These are phyloP conservation scores for Lepidochrysops patricia DNA, from an alignment of 2,888 invertebrate genomes.

Conservation along the genomic window DNA sequence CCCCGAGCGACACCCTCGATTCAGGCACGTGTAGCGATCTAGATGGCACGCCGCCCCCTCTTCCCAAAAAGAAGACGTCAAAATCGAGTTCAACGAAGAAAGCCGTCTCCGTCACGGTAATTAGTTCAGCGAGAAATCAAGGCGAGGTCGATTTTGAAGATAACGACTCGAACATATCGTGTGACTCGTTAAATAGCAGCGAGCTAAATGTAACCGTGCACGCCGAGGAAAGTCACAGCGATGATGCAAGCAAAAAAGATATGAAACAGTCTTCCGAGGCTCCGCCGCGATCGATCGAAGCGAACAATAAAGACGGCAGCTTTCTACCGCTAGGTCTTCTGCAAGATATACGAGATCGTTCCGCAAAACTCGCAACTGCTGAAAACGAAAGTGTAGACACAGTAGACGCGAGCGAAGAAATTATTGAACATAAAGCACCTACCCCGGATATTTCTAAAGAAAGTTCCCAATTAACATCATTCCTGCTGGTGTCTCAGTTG, in stretches of 20 bases:
- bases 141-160: slow-evolving; percentile 81
- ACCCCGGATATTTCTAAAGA: slow-evolving; percentile 63
- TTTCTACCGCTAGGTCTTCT: slow-evolving; percentile 79
- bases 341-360: slow-evolving; percentile 80
- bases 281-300: slow-evolving; percentile 47
- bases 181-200: slow-evolving; percentile 85
- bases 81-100: slow-evolving; percentile 65
- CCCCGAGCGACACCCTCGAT: slow-evolving; percentile 87
- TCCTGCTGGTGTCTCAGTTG: slow-evolving; percentile 68
- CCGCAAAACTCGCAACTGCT: slow-evolving; percentile 64
- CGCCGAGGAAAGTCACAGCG: slow-evolving; percentile 63
- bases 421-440: slow-evolving; percentile 41
- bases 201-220: slow-evolving; percentile 75
- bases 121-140: slow-evolving; percentile 72
- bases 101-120: slow-evolving; percentile 73
- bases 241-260: slow-evolving; percentile 55
- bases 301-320: slow-evolving; percentile 55
- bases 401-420: slow-evolving; percentile 58
- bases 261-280: slow-evolving; percentile 48
- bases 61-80: slow-evolving; percentile 78
- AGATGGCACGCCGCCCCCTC: slow-evolving; percentile 81
- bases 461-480: slow-evolving; percentile 67
- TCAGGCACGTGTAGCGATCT: slow-evolving; percentile 90
- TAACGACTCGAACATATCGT: slow-evolving; percentile 85
- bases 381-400: slow-evolving; percentile 57